Base-by-base conservation (phyloP, 92 coral and sea anemone genomes). In the Porites rus region DNA sequence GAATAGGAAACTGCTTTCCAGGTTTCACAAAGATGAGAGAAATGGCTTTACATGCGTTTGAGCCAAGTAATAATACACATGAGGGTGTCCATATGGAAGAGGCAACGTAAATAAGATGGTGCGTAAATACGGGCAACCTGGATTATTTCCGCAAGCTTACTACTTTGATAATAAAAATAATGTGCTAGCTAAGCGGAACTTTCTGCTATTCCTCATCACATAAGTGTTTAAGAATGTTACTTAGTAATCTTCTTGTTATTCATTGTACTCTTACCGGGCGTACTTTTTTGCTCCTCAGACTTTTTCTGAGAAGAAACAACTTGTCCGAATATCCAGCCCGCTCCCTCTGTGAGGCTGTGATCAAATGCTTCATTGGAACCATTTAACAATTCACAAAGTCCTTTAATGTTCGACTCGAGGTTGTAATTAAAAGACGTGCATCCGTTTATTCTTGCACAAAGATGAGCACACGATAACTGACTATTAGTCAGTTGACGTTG, bases 391-490 rank as follows among this genome's bases (percentile, higher is more conserved):
- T 88, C 91, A 68, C 88, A 88, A 8, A 65, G 22, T 13, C 88
- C 91, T 4, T 28, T 52, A 4, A 21, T 76, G 59, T 66, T 17
- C 21, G 83, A 53, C 6, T 63, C 58, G 10, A 10, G 54, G 50
- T 83, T 80, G 86, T 25, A 94, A 78, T 94, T 94, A 69, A 93
- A 92, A 6, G 93, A 91, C 20, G 73, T 79, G 71, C 98, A 94
- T 79, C 80, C 78, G 0, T 83, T 54, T 24, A 69, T 71, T 46
- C 85, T 82, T 65, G 91, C 46, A 80, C 98, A 94, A 62, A 65
- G 77, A 17, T 90, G 98, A 24, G 91, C 98, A 28, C 98, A 94
- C n/a, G 86, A 85, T 79, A 94, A 81, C 18, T 65, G 61, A 1
- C 87, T 87, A 12, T 72, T 20, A 4, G 77, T 78, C 67, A 56